Evolutionary conservation across 2,888 invertebrate species (phyloP), one percentile per base, ranked within the genome.

Genomic region (Ptilodon capucinus): DNA sequence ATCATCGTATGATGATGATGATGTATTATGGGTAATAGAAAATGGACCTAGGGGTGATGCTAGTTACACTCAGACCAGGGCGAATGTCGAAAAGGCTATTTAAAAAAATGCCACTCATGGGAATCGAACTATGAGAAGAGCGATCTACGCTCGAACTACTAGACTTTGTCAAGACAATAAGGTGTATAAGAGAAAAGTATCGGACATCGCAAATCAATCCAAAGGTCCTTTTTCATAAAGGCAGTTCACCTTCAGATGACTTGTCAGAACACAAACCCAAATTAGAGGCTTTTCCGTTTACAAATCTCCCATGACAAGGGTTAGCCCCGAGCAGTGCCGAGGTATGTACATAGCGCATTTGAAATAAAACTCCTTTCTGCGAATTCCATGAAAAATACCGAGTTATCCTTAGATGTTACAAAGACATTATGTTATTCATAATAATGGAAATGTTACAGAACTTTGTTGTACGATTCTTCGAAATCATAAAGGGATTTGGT

Each of bases 251-350:
- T 74, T 64, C 62, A 78, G 76, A 78, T 79, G 79, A 79, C 79
- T 79, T 79, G 76, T 81, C 79, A 79, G 81, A 82, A 84, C 75
- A 80, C 68, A 74, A 73, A 76, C 77, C 79, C 78, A 81, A 84
- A 85, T 85, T 83, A 83, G 79, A 80, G 75, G 81, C 71, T 76
- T 80, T 82, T 85, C 79, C 79, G 77, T 78, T 80, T 76, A 80
- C 80, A 85, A 83, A 84, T 85, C 84, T 82, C 73, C 71, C 75
- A 73, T 85, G 85, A 86, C 80, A 84, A 82, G 84, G 86, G 86
- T 86, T 76, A 71, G 74, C 74, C 74, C 71, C 68, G 60, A 68
- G 76, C 76, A 70, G 70, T 70, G 71, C 71, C 74, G 66, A n/a
- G 69, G 68, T 66, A 73, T 73, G 64, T 70, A 68, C 69, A 69